A percentile compares a stretch with the other conserved stretches of the same genome.
Conservation (phyloP, 2,797 vertebrate genomes). For the Spheniscus humboldti region DNA sequence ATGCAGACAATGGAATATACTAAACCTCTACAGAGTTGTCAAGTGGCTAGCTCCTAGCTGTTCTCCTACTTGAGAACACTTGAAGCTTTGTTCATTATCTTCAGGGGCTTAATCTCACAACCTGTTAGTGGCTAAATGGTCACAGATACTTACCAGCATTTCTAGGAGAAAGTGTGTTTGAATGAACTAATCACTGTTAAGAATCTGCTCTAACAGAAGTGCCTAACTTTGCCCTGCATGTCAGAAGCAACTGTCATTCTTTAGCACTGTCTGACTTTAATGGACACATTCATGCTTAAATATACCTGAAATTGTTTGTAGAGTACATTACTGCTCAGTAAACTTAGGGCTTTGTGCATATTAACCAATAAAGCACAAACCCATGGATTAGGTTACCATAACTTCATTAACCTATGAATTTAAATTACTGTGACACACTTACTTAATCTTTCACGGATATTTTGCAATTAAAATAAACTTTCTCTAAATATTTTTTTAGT, state of each 20-base stretch:
- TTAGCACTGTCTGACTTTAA: not conserved
- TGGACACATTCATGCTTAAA: not conserved
- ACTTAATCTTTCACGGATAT: not conserved
- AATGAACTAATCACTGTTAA: not conserved
- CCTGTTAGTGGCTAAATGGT: not conserved
- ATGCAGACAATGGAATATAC: not conserved
- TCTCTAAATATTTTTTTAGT: not conserved
- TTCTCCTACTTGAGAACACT: not conserved
- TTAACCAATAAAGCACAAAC: not conserved
- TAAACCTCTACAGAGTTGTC: not conserved
- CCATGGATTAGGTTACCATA: not conserved
- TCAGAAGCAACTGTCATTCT: not conserved
- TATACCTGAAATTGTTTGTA: not conserved
- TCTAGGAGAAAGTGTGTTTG: not conserved
- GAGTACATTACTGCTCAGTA: not conserved
- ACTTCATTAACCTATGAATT: not conserved
- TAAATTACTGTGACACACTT: not conserved
- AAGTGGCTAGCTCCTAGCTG: not conserved
- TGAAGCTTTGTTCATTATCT: not conserved
- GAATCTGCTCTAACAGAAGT: not conserved
- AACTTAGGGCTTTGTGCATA: not conserved
- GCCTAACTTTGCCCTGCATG: not conserved
- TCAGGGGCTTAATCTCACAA: not conserved
- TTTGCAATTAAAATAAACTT: not conserved
- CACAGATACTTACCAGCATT: not conserved